These are phyloP conservation scores for Agelastica alni DNA, from an alignment of 2,888 invertebrate species.

Conservation along the genomic window DNA sequence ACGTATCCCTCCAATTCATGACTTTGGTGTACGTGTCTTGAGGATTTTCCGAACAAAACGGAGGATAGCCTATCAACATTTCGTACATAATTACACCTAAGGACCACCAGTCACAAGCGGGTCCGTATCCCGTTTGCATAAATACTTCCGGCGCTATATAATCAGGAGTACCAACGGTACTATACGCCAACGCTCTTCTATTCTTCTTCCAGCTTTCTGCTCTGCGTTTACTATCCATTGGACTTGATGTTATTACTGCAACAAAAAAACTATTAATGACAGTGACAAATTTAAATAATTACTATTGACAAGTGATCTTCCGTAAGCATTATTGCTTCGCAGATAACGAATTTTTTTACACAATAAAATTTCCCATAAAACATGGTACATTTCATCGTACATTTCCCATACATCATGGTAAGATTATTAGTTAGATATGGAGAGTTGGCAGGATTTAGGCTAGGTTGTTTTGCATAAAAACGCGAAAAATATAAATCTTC, in stretches of 20 bases:
- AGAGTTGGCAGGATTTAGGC: too few species aligned
- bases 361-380: too few species aligned
- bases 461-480: too few species aligned
- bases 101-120: slow-evolving; percentile 99
- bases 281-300: too few species aligned
- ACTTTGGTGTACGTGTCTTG: slow-evolving; percentile 97
- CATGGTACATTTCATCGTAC: too few species aligned
- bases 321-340: too few species aligned
- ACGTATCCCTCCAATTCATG: slow-evolving; percentile 99
- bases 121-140: slow-evolving; percentile 96
- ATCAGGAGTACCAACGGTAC: slow-evolving; percentile 97
- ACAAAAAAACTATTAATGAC: too few species aligned
- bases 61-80: slow-evolving; percentile 99
- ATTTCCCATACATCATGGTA: too few species aligned
- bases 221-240: slow-evolving; percentile 96
- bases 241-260: slow-evolving; percentile 65
- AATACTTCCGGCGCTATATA: slow-evolving; percentile 99
- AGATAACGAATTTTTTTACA: too few species aligned
- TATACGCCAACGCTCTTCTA: slow-evolving; percentile 90
- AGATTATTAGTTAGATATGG: too few species aligned
- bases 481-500: too few species aligned
- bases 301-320: too few species aligned
- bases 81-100: slow-evolving; percentile 99
- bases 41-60: slow-evolving; percentile 98
- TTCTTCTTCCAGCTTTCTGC: slow-evolving; percentile 99